phyloP scores from a whole-genome alignment of 2,113 vertebrate genomes.

The Hystrix cristata region DNA sequence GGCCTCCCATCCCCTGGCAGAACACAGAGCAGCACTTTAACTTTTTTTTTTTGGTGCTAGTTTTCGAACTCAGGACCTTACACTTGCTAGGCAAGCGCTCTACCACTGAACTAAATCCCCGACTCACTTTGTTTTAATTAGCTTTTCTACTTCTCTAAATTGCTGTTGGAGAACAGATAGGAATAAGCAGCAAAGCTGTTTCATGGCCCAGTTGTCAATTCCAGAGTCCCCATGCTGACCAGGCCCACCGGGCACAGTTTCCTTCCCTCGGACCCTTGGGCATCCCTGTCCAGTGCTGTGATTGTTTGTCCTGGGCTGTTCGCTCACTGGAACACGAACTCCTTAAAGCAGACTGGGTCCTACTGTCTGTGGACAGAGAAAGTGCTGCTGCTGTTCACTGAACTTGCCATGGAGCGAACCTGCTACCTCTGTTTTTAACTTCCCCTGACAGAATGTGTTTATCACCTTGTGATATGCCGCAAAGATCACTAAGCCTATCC shows the following conservation, averaged over 20 bases:
- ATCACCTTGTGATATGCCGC: accelerated
- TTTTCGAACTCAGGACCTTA: too few relatives aligned
- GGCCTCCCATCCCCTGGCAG: background rate
- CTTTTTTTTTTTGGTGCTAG: too few relatives aligned
- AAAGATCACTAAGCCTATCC: background rate
- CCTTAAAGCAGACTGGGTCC: accelerated
- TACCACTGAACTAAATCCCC: too few relatives aligned
- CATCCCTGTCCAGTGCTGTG: accelerated
- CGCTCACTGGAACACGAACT: accelerated
- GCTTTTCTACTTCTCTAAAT: background rate
- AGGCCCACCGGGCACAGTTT: accelerated
- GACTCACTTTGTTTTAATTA: too few relatives aligned
- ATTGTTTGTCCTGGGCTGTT: accelerated
- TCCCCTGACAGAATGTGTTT: background rate
- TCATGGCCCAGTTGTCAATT: accelerated
- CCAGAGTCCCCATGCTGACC: background rate
- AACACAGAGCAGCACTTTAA: background rate
- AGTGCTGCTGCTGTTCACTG: background rate
- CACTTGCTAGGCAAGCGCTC: too few relatives aligned
- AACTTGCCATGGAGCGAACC: background rate
- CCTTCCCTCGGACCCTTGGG: accelerated
- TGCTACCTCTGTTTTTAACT: accelerated
- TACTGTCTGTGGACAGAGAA: background rate
- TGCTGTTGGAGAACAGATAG: background rate
- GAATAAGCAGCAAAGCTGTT: background rate